Evolutionary conservation across 2,888 invertebrate genomes (phyloP), one percentile per base, ranked within the genome.

Genomic region (Agapostemon virescens): DNA sequence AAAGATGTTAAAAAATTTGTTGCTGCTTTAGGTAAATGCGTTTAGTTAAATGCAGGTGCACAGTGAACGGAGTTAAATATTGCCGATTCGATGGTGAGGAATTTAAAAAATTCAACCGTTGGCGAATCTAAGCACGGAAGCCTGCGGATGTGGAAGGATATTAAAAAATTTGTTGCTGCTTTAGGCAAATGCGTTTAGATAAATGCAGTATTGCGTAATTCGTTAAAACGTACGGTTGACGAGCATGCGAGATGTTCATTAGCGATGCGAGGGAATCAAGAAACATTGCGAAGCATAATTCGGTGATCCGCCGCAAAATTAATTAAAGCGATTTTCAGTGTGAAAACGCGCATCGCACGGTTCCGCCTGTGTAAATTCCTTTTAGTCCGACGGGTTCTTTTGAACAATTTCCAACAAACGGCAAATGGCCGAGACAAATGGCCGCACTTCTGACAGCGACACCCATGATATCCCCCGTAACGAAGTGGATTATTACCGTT

Each of bases 401-500:
- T 6, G 13, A 26, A 30, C 67, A 45, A 49, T 49, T 49, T n/a
- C 49, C 42, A 2, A n/a, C n/a, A n/a, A n/a, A n/a, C 40, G 42
- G 26, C 20, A 26, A 15, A n/a, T 61, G 42, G 26, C 45, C 30
- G 55, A n/a, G n/a, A 42, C 58, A 70, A 70, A 70, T 40, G 42
- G 61, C 33, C 30, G 13, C 17, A 70, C 17, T 70, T 61, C 42
- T 30, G 70, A 55, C 55, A 26, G n/a, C 30, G 40, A 40, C 36
- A 64, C 26, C 64, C 26, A 64, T 52, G 66, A 55, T 66, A 55
- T 33, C 20, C 42, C 3, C 49, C 36, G 38, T 69, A 69, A 69
- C 74, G 68, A 68, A 69, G 69, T 63, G 58, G 74, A 74, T 74
- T 69, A 67, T 74, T 68, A 49, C 42, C 23, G 33, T 13, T 38